Conservation (phyloP, 2,797 vertebrate genomes). For the Euthynnus affinis region DNA sequence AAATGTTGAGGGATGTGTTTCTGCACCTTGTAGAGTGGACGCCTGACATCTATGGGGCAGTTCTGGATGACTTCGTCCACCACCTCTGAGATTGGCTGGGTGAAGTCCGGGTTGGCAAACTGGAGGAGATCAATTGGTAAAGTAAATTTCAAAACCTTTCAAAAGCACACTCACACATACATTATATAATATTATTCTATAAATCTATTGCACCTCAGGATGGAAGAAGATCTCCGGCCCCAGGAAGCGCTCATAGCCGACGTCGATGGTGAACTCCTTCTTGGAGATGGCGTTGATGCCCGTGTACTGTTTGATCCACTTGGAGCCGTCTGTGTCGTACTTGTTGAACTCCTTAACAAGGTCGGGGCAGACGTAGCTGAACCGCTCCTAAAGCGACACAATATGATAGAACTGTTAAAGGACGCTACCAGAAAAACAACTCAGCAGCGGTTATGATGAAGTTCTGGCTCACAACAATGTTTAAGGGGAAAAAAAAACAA, state of each 20-base stretch:
- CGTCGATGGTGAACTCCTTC: constrained; percentile 98
- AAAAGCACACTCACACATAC: too few species aligned
- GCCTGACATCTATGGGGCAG: constrained; percentile 97
- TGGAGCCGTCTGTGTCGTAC: constrained; percentile 96
- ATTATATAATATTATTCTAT: too few species aligned
- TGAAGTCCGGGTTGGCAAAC: constrained; percentile 99
- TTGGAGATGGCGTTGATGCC: constrained; percentile 96
- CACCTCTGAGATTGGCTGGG: constrained; percentile 98
- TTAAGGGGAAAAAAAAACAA: neutral
- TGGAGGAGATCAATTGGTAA: constrained; percentile 53
- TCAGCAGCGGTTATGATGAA: too few species aligned
- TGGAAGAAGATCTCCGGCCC: constrained; percentile 99
- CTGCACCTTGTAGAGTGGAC: constrained; percentile 96
- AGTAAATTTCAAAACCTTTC: neutral
- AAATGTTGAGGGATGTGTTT: fast-evolving
- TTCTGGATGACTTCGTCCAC: constrained; percentile 99
- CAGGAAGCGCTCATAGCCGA: constrained; percentile 97
- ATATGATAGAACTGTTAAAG: neutral
- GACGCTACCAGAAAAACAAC: neutral
- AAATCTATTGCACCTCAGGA: constrained; percentile 88
- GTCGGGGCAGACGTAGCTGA: constrained; percentile 98
- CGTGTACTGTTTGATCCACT: constrained; percentile 99
- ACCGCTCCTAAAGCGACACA: constrained; percentile 90
- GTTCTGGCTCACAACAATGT: neutral
- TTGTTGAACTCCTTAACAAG: constrained; percentile 99